A percentile compares a stretch with the other conserved stretches of the same genome.
Evolutionary conservation across 2,888 invertebrate species (phyloP).

Genomic region (Branchellion lobata): DNA sequence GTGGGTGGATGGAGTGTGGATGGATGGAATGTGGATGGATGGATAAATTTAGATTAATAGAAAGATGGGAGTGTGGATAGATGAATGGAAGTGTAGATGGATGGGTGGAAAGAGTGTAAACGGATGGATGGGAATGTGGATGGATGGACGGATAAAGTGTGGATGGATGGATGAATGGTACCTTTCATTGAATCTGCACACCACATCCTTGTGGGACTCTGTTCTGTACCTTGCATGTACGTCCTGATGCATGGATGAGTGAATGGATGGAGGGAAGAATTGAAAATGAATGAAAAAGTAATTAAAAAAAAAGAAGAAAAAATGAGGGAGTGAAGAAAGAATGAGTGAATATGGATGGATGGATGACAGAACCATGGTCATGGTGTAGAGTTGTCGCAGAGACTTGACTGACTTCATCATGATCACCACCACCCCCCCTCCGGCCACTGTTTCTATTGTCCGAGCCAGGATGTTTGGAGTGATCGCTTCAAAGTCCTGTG

Average conservation of each 20-base stretch:
- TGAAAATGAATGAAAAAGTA: conserved; percentile 75
- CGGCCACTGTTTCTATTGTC: conserved; percentile 89
- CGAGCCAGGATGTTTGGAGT: conserved; percentile 94
- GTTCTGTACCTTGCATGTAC: conserved; percentile 92
- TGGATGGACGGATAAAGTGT: conserved; percentile 19
- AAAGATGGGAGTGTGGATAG: too few species aligned
- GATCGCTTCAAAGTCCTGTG: conserved; percentile 89
- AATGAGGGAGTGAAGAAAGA: too few species aligned
- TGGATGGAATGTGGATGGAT: too few species aligned
- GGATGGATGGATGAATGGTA: conserved; percentile 52
- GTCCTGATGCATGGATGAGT: conserved; percentile 77
- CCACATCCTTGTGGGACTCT: conserved; percentile 86
- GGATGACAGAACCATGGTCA: conserved; percentile 94
- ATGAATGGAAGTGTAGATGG: too few species aligned
- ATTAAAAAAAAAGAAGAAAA: too few species aligned
- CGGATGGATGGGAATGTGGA: too few species aligned
- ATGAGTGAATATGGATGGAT: too few species aligned
- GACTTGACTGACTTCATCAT: conserved; percentile 78
- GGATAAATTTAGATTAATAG: too few species aligned
- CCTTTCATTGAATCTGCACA: conserved; percentile 93
- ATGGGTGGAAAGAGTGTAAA: too few species aligned
- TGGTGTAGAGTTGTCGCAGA: conserved; percentile 87
- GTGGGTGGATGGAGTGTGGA: too few species aligned
- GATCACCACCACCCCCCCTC: conserved; percentile 83
- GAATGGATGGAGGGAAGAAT: not conserved